phyloP scores from a whole-genome alignment of 2,113 vertebrate genomes.

The Merops nubicus region DNA sequence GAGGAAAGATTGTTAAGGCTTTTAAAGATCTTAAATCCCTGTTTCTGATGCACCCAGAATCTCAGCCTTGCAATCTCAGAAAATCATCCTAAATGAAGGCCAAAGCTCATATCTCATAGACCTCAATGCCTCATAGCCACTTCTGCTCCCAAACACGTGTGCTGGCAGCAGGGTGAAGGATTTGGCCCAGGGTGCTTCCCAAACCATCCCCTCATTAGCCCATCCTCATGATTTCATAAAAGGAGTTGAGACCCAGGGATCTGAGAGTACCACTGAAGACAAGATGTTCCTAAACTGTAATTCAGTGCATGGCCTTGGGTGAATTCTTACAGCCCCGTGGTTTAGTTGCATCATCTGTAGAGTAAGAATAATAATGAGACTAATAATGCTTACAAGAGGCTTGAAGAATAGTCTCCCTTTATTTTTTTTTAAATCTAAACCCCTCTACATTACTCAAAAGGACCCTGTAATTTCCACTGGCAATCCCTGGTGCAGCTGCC shows the following conservation, averaged over 20 bases:
- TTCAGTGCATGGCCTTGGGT: not conserved
- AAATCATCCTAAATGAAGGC: not conserved
- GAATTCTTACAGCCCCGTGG: not conserved
- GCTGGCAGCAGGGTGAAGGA: conserved; percentile 22
- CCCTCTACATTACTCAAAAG: not conserved
- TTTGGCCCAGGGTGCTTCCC: not conserved
- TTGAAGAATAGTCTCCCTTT: not conserved
- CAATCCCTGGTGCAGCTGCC: not conserved
- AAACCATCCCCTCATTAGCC: not conserved
- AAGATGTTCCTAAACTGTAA: not conserved
- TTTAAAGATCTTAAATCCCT: not conserved
- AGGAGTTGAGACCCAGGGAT: not conserved
- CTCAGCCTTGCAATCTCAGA: not conserved
- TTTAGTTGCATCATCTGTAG: not conserved
- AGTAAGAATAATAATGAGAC: not conserved
- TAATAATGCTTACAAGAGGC: not conserved
- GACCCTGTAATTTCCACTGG: not conserved
- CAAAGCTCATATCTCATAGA: not conserved
- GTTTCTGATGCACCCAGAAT: not conserved
- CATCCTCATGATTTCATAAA: not conserved
- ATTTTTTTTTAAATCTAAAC: not conserved
- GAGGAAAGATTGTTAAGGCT: not conserved
- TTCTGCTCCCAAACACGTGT: no score
- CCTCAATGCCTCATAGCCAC: no score
- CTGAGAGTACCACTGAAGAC: not conserved